A percentile compares a stretch with the other conserved stretches of the same genome.
Evolutionary conservation across 2,888 invertebrate genomes (phyloP).

Genomic region (Apomyelois bistriatella): DNA sequence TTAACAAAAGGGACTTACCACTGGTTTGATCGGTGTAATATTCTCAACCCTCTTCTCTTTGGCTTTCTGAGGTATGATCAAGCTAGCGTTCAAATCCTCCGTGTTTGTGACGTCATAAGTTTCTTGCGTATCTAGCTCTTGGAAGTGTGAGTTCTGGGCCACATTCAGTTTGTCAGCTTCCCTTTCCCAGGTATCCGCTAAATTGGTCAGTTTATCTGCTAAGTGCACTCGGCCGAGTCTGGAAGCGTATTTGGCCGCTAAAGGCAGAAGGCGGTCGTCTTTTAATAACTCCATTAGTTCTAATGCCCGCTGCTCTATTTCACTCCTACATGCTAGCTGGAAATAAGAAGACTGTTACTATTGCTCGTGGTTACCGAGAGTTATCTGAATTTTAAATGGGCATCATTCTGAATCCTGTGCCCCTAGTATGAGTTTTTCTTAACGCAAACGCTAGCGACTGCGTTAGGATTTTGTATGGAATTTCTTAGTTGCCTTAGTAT

Average conservation of each 20-base stretch:
- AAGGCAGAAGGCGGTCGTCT: slow-evolving; percentile 86
- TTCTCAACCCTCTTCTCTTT: slow-evolving; percentile 53
- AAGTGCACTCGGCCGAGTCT: slow-evolving; percentile 88
- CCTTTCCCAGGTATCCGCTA: slow-evolving; percentile 71
- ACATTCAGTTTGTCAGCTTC: slow-evolving; percentile 49
- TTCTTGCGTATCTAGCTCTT: slow-evolving; percentile 59
- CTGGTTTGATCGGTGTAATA: slow-evolving; percentile 61
- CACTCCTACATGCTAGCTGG: slow-evolving; percentile 90
- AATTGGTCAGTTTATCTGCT: slow-evolving; percentile 85
- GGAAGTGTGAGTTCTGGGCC: slow-evolving; percentile 57
- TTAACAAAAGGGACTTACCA: too few relatives aligned
- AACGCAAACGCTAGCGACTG: too few relatives aligned
- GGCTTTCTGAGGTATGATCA: slow-evolving; percentile 64
- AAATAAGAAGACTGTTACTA: slow-evolving; percentile 25
- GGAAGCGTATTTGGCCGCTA: slow-evolving; percentile 94
- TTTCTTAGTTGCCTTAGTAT: too few relatives aligned
- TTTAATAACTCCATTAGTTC: slow-evolving; percentile 92
- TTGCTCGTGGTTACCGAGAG: too few relatives aligned
- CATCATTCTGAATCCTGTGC: too few relatives aligned
- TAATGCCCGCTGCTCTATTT: slow-evolving; percentile 91
- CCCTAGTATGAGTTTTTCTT: too few relatives aligned
- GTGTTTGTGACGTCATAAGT: slow-evolving; percentile 59
- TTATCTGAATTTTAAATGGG: too few relatives aligned
- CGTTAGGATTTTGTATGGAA: too few relatives aligned
- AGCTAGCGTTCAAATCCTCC: slow-evolving; percentile 60